These are phyloP conservation scores for Drosophila jambulina DNA, from an alignment of 1,140 invertebrate genomes.

Conservation along the genomic window DNA sequence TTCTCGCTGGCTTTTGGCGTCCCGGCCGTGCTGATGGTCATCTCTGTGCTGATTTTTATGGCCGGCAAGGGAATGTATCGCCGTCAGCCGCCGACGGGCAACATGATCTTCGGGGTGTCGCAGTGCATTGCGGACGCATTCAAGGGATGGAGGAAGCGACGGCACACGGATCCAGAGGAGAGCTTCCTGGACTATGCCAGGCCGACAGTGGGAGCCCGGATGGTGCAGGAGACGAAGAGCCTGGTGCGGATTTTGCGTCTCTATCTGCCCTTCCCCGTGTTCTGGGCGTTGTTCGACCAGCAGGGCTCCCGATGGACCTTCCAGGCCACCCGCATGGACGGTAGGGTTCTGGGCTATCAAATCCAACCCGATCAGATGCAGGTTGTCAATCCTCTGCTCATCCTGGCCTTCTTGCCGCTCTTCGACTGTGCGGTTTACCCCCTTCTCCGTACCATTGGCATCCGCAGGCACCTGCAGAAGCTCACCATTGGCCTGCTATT, in stretches of 20 bases:
- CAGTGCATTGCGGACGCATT: conserved; percentile 89
- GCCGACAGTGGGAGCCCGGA: conserved; percentile 88
- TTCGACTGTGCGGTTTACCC: conserved; percentile 92
- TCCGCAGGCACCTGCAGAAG: conserved; percentile 89
- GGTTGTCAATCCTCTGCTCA: conserved; percentile 94
- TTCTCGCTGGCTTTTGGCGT: conserved; percentile 97
- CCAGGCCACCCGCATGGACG: conserved; percentile 96
- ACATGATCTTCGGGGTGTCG: conserved; percentile 91
- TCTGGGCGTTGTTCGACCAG: conserved; percentile 94
- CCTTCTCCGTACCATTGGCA: conserved; percentile 85
- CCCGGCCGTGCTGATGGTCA: conserved; percentile 93
- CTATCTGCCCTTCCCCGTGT: conserved; percentile 92
- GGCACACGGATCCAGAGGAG: conserved; percentile 85
- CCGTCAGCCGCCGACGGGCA: conserved; percentile 92
- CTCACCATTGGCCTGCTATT: conserved; percentile 93
- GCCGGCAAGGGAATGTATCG: conserved; percentile 91
- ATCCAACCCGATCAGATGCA: conserved; percentile 97
- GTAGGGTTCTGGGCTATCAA: conserved; percentile 88
- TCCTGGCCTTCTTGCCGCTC: conserved; percentile 94
- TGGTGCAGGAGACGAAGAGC: conserved; percentile 89
- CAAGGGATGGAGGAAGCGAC: conserved; percentile 86
- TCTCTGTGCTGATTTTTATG: conserved; percentile 94
- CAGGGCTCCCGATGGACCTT: conserved; percentile 97
- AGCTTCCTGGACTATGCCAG: conserved; percentile 94
- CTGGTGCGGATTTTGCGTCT: conserved; percentile 89